Conservation (phyloP, 2,888 invertebrate species). For the Pachycephus smyrnensis region DNA sequence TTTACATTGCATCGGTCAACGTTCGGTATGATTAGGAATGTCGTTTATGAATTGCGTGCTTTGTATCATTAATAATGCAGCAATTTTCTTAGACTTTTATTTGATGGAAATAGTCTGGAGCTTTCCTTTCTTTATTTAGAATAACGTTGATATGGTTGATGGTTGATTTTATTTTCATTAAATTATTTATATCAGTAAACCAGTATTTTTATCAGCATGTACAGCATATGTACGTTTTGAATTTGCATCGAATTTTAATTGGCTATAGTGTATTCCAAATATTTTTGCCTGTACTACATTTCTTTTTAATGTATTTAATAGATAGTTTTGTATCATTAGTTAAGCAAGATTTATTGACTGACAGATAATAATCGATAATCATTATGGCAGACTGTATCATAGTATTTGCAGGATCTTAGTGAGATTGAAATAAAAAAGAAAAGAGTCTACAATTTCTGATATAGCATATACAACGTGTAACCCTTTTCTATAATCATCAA, state of each 20-base stretch:
- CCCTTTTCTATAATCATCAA: too few relatives aligned
- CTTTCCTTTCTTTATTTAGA: constrained; percentile 29
- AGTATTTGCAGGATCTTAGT: too few relatives aligned
- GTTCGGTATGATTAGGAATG: neutral
- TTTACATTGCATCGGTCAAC: neutral
- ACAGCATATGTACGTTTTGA: neutral
- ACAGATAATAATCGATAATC: neutral
- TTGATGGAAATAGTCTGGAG: constrained; percentile 57
- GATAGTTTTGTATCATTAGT: neutral
- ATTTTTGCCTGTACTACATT: neutral
- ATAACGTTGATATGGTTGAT: constrained; percentile 8
- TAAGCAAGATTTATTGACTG: neutral
- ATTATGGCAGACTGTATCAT: neutral
- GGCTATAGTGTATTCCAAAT: neutral
- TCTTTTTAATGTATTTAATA: neutral
- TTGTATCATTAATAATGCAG: neutral
- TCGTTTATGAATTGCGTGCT: neutral
- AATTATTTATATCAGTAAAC: neutral
- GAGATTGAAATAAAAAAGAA: neutral
- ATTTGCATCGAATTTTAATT: neutral
- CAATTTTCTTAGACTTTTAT: neutral
- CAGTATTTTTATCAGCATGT: neutral
- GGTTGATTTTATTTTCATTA: neutral
- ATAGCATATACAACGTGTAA: too few relatives aligned
- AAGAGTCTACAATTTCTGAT: too few relatives aligned